Conservation (phyloP, 2,797 vertebrate species). For the Phaenicophaeus curvirostris region DNA sequence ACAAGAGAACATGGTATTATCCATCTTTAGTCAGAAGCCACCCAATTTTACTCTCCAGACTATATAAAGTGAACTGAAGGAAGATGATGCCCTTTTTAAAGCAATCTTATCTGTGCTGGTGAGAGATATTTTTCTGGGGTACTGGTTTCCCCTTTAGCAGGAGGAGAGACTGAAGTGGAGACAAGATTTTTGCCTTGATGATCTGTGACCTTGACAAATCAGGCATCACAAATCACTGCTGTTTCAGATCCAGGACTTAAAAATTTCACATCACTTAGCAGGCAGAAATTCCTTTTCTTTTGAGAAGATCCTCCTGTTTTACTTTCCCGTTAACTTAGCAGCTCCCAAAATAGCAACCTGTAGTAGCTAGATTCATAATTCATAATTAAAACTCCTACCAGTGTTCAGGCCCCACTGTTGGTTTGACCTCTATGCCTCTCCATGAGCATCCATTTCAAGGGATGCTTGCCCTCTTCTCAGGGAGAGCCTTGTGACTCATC, state of each 20-base stretch:
- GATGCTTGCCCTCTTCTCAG: background rate
- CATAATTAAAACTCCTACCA: constrained; percentile 26
- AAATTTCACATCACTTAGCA: background rate
- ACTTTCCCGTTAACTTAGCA: constrained; percentile 15
- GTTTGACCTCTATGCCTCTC: constrained; percentile 18
- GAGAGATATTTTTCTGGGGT: background rate
- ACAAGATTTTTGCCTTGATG: background rate
- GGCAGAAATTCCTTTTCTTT: background rate
- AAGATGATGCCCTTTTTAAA: background rate
- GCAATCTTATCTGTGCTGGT: background rate
- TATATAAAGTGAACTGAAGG: background rate
- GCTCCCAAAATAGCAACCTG: constrained; percentile 22
- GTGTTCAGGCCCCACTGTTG: background rate
- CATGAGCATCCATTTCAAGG: background rate
- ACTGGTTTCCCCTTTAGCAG: background rate
- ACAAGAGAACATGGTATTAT: background rate
- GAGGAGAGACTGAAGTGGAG: background rate
- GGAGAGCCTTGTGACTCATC: background rate
- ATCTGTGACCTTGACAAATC: constrained; percentile 15
- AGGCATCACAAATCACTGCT: background rate
- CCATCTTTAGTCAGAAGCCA: background rate
- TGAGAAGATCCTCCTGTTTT: constrained; percentile 51
- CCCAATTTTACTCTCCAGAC: background rate
- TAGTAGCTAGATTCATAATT: constrained; percentile 33
- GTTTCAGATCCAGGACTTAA: background rate